A percentile compares a stretch with the other conserved stretches of the same genome.
phyloP scores from a whole-genome alignment of 2,888 invertebrate genomes.

The Charanyca ferruginea region DNA sequence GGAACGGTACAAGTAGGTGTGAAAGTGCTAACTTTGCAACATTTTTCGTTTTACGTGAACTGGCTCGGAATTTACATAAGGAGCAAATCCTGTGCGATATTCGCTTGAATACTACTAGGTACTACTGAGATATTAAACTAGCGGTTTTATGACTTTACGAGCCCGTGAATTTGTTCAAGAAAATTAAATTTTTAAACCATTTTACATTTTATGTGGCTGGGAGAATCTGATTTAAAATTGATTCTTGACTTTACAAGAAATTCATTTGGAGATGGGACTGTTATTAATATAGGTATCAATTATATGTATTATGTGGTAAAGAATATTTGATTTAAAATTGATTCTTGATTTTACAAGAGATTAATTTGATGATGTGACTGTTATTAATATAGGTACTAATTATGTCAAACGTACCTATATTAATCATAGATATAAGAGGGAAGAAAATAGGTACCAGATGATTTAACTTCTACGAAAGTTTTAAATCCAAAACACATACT shows the following conservation, averaged over 20 bases:
- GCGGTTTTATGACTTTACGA: slow-evolving; percentile 34
- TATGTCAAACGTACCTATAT: no score
- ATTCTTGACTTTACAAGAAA: background rate
- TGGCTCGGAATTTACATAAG: slow-evolving; percentile 69
- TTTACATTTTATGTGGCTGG: slow-evolving; percentile 8
- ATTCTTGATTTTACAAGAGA: background rate
- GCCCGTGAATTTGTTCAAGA: slow-evolving; percentile 1
- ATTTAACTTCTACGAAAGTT: background rate
- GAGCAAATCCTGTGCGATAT: slow-evolving; percentile 72
- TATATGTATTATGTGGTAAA: slow-evolving; percentile 1
- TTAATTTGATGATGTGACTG: background rate
- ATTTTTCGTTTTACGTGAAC: slow-evolving; percentile 71
- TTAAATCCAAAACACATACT: background rate
- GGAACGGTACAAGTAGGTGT: slow-evolving; percentile 65
- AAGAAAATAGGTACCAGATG: no score
- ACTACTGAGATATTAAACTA: slow-evolving; percentile 49
- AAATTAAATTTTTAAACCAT: slow-evolving; percentile 34
- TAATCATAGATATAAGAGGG: no score
- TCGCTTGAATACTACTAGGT: slow-evolving; percentile 52
- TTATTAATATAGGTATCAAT: no score
- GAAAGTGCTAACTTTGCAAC: slow-evolving; percentile 71
- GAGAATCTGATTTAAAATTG: slow-evolving; percentile 14
- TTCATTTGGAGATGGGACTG: background rate
- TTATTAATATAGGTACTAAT: no score
- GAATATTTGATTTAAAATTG: slow-evolving; percentile 14